These are phyloP conservation scores for Sesamia inferens DNA, from an alignment of 2,888 invertebrate species.

Conservation along the genomic window DNA sequence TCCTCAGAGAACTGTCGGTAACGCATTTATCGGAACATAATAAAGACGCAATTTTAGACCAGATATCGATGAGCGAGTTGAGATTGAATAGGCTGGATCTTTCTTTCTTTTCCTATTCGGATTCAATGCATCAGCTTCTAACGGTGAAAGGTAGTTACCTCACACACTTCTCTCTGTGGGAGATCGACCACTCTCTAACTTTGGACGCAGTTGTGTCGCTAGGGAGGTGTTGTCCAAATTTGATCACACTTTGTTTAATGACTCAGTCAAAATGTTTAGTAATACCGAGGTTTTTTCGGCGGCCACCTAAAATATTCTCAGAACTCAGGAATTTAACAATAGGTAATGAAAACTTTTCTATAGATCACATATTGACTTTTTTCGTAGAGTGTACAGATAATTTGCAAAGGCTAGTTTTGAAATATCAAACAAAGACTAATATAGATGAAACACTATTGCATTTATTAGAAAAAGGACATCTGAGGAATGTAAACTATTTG, in stretches of 20 bases:
- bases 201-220: slow-evolving; percentile 81
- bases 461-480: slow-evolving; percentile 79
- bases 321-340: slow-evolving; percentile 81
- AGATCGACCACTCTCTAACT: slow-evolving; percentile 83
- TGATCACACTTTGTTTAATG: slow-evolving; percentile 82
- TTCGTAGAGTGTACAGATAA: slow-evolving; percentile 82
- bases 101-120: slow-evolving; percentile 85
- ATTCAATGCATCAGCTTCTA: slow-evolving; percentile 81
- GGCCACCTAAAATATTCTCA: slow-evolving; percentile 78
- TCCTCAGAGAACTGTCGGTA: slow-evolving; percentile 82
- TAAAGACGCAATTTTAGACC: slow-evolving; percentile 84
- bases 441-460: slow-evolving; percentile 79
- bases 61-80: slow-evolving; percentile 81
- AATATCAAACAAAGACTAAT: slow-evolving; percentile 84
- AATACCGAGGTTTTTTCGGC: slow-evolving; percentile 78
- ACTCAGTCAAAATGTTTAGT: slow-evolving; percentile 83
- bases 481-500: slow-evolving; percentile 78
- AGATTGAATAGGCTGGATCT: slow-evolving; percentile 80
- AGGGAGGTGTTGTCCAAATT: slow-evolving; percentile 83
- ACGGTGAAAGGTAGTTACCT: slow-evolving; percentile 82
- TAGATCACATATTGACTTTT: slow-evolving; percentile 80
- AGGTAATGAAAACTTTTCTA: slow-evolving; percentile 84
- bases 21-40: slow-evolving; percentile 85
- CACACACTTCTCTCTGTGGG: slow-evolving; percentile 86
- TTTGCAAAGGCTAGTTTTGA: slow-evolving; percentile 81